These are phyloP conservation scores for Euphonia xanthogaster DNA, from an alignment of 2,797 vertebrate species.

Conservation along the genomic window DNA sequence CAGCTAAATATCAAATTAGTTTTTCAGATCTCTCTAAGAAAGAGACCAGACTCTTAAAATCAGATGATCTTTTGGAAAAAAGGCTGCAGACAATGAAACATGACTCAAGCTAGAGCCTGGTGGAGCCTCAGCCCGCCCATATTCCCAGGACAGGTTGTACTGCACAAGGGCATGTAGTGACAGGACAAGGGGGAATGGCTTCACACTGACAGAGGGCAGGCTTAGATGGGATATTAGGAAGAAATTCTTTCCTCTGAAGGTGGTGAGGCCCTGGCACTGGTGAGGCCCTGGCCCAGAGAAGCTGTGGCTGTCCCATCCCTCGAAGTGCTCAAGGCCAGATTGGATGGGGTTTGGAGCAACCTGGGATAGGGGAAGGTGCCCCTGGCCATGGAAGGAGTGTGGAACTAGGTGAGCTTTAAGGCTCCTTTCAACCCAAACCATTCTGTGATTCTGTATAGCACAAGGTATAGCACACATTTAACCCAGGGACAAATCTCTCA, in stretches of 20 bases:
- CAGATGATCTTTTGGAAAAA: not conserved
- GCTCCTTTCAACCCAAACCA: not conserved
- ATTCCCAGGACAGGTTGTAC: not conserved
- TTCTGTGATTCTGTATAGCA: not conserved
- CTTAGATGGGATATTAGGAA: not conserved
- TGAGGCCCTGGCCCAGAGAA: not conserved
- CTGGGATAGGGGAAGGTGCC: not conserved
- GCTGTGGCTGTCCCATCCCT: not conserved
- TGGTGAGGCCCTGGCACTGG: not conserved
- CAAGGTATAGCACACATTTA: not conserved
- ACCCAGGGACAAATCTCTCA: not conserved
- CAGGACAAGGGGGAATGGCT: not conserved
- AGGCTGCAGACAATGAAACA: not conserved
- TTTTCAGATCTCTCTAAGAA: not conserved
- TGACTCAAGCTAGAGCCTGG: not conserved
- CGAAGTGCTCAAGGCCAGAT: fast-evolving
- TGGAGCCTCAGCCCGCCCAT: not conserved
- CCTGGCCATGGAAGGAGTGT: not conserved
- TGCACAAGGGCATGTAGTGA: not conserved
- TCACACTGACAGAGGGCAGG: not conserved
- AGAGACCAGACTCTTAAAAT: not conserved
- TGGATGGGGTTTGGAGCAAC: not conserved
- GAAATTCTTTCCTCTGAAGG: not conserved
- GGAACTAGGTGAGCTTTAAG: not conserved
- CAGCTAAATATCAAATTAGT: not conserved